These are phyloP conservation scores for Protonemura montana DNA, from an alignment of 2,888 invertebrate genomes.

Conservation along the genomic window DNA sequence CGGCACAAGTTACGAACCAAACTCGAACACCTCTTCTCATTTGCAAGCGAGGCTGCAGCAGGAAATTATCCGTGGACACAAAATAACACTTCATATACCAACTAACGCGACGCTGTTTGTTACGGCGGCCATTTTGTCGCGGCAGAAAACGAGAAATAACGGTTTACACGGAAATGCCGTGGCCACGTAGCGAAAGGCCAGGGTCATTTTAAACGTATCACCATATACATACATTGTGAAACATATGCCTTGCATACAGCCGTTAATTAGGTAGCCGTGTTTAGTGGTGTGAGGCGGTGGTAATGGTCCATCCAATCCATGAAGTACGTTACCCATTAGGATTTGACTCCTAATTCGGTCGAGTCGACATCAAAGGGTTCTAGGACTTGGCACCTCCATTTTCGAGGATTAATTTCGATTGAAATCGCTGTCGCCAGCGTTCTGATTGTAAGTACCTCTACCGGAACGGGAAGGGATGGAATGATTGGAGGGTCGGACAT, in stretches of 20 bases:
- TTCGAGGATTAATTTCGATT: no score
- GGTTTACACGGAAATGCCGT: background rate
- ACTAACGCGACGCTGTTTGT: background rate
- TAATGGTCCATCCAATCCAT: no score
- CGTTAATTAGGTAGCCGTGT: background rate
- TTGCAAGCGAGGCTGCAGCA: no score
- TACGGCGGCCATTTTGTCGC: background rate
- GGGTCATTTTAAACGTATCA: background rate
- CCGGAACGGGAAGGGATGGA: no score
- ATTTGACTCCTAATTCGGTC: no score
- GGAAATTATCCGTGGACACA: background rate
- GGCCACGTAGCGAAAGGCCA: background rate
- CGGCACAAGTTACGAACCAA: no score
- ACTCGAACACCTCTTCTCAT: no score
- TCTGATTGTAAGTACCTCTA: no score
- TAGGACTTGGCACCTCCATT: no score
- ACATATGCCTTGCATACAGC: background rate
- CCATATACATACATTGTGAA: background rate
- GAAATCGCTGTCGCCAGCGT: no score
- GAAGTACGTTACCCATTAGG: no score
- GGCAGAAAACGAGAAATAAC: background rate
- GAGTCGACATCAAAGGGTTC: background rate
- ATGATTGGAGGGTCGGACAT: no score
- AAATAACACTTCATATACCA: background rate
- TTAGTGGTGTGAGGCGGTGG: background rate